Base-by-base conservation (phyloP, 2,888 invertebrate species). In the Buathra laborator region DNA sequence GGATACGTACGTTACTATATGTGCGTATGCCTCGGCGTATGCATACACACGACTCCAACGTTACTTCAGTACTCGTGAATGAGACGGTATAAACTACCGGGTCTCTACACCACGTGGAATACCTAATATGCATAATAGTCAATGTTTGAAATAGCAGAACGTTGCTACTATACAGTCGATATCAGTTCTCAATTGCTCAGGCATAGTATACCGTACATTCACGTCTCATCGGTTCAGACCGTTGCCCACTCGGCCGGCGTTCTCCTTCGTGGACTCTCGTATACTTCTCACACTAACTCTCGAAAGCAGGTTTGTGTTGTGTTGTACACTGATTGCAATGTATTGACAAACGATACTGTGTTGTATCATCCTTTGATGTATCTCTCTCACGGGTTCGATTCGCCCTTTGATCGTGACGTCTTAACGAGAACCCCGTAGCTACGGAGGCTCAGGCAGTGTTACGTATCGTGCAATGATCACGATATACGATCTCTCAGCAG, bases 401-500 rank as follows among this genome's bases (percentile, higher is more conserved):
- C 64, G 48, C 64, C 48, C 32, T 64, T 62, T 56, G 56, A 56
- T 24, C 32, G 48, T 19, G 64, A 29, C 46, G 44, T n/a, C 46
- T 59, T 59, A 29, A 74, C 59, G 44, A 62, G 16, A 29, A 4
- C 59, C 59, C 59, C 19, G 56, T 56, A 24, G 64, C 14, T 66
- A 12, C 19, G 14, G 37, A 29, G 44, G 24, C 16, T 46, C 56
- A 19, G 56, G 44, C 56, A 43, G 77, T 68, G 67, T 77, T 68
- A 59, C 78, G 32, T 78, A 62, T 70, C 78, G 37, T 32, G 68
- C 48, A 37, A 19, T n/a, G 68, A 32, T 68, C 59, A 51, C 78
- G 77, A 78, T 59, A 72, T 51, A 48, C 59, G 81, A 82, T 82
- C 46, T 32, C 67, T 67, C 24, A 59, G 19, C 51, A 16, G 19